phyloP scores from a whole-genome alignment of 1,140 invertebrate species.

The Pollicipes pollicipes region DNA sequence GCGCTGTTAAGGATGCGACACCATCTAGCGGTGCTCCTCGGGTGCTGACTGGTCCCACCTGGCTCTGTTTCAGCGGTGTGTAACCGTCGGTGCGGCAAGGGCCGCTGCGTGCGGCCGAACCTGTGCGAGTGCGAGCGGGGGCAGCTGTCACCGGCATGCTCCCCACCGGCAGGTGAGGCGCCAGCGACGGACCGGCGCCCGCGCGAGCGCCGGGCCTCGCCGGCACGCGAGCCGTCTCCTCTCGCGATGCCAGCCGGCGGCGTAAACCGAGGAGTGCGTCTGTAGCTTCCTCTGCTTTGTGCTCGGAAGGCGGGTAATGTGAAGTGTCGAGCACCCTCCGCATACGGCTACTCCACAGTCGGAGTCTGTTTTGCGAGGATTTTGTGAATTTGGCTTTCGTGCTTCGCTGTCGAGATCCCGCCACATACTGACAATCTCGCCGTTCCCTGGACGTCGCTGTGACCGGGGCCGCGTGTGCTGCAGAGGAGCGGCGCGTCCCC shows the following conservation, averaged over 20 bases:
- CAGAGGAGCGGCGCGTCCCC: conserved; percentile 21
- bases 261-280: conserved; percentile 8
- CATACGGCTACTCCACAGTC: conserved; percentile 6
- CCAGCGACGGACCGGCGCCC: too few species aligned
- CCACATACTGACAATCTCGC: not conserved
- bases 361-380: conserved; percentile 4
- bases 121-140: conserved; percentile 52
- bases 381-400: conserved; percentile 8
- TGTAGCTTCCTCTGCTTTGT: too few species aligned
- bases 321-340: too few species aligned
- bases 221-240: too few species aligned
- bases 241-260: conserved; percentile 4
- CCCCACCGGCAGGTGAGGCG: conserved; percentile 9
- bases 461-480: too few species aligned
- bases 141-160: conserved; percentile 22
- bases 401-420: conserved; percentile 8
- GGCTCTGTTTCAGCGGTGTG: conserved; percentile 44
- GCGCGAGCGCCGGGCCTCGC: too few species aligned
- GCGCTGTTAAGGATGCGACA: too few species aligned
- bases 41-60: too few species aligned
- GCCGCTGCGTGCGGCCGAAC: conserved; percentile 57
- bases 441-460: not conserved
- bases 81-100: conserved; percentile 42
- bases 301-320: too few species aligned
- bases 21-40: too few species aligned